phyloP scores from a whole-genome alignment of 2,113 vertebrate species.

The Eptesicus fuscus region DNA sequence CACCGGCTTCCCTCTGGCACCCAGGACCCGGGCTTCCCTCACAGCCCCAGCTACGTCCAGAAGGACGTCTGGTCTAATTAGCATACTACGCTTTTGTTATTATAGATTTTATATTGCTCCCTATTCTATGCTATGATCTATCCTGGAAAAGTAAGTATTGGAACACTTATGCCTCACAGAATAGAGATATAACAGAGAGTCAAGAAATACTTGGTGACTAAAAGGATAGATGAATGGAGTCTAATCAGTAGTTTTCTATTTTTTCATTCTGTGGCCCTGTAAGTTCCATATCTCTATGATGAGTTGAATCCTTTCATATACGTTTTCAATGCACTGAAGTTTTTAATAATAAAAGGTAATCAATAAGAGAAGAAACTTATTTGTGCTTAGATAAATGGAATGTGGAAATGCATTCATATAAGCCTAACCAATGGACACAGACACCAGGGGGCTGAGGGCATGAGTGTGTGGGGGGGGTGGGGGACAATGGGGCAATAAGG shows the following conservation, averaged over 20 bases:
- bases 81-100: no score
- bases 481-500: no score
- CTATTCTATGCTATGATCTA: background rate
- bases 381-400: slow-evolving; percentile 26
- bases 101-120: background rate
- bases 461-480: no score
- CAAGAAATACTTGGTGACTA: slow-evolving; percentile 22
- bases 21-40: no score
- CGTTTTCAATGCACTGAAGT: background rate
- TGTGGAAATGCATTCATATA: background rate
- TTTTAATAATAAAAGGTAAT: slow-evolving; percentile 45
- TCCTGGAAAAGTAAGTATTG: slow-evolving; percentile 6
- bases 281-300: background rate
- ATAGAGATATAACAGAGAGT: background rate
- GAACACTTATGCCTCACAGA: background rate
- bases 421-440: no score
- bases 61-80: no score
- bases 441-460: no score
- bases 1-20: no score
- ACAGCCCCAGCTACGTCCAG: no score
- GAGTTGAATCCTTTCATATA: background rate
- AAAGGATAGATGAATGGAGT: background rate
- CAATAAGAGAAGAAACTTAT: background rate
- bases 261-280: background rate
- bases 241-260: background rate